phyloP scores from a whole-genome alignment of 2,113 vertebrate species.

The Hippocampus guttulatus region DNA sequence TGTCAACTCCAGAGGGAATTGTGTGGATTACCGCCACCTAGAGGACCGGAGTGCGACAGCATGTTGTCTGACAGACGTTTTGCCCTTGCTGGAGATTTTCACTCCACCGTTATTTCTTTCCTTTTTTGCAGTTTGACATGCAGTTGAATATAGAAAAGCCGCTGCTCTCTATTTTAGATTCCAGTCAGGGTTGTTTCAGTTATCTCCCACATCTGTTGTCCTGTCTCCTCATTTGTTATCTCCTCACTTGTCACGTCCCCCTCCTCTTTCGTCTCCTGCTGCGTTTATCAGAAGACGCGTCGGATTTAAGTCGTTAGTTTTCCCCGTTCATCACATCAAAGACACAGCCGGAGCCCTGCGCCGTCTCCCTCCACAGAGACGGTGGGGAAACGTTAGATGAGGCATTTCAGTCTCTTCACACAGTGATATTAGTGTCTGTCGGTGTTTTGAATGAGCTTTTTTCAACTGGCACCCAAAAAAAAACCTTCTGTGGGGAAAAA shows the following conservation, averaged over 20 bases:
- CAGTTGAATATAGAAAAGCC: background rate
- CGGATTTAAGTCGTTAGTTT: slow-evolving; percentile 3
- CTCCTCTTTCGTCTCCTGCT: background rate
- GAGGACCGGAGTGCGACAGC: background rate
- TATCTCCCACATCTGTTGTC: background rate
- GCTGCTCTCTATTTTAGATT: background rate
- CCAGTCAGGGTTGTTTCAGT: background rate
- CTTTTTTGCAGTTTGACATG: background rate
- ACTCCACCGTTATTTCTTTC: background rate
- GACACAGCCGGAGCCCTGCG: background rate
- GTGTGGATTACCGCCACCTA: no score
- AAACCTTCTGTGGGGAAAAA: background rate
- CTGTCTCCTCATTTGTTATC: background rate
- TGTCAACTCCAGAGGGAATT: no score
- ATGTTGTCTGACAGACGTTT: background rate
- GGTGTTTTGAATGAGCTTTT: background rate
- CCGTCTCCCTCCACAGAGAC: background rate
- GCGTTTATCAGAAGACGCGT: background rate
- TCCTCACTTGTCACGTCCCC: background rate
- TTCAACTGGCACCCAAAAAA: background rate
- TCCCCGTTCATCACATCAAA: background rate
- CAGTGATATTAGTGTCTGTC: background rate
- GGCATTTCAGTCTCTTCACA: background rate
- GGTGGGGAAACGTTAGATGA: background rate
- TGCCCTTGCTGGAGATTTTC: background rate